Evolutionary conservation across 1,140 invertebrate genomes (phyloP), one percentile per base, ranked within the genome.

Genomic region (Drosophila insularis): DNA sequence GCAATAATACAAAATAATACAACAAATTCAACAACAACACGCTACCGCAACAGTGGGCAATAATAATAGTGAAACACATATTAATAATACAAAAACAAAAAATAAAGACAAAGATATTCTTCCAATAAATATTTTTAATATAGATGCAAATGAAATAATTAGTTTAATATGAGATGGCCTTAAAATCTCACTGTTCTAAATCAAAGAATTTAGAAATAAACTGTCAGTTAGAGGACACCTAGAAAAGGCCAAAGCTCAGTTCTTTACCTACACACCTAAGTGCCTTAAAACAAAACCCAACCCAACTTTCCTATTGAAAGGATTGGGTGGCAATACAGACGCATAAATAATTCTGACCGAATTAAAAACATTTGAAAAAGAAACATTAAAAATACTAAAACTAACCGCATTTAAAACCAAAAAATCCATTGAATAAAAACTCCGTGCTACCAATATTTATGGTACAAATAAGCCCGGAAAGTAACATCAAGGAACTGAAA

Each of bases 251-350:
- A 58, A 58, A 6, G 54, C 31, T 8, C n/a, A 14, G 4, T 58
- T 58, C 13, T 35, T 13, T 5, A 32, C 31, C 4, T 58, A 37
- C 13, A 58, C 55, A 58, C 31, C 55, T 2, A 37, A 58, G 14
- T 14, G n/a, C 32, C 5, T 58, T 17, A 58, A 58, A 58, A n/a
- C n/a, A 17, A 58, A 58, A 35, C n/a, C n/a, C n/a, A n/a, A n/a
- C n/a, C n/a, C n/a, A 32, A n/a, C 23, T 8, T 37, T 14, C 6
- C 4, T 19, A 6, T 14, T 58, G 27, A 58, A 14, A 58, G n/a
- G 27, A 2, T 8, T 17, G 32, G 23, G 14, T 6, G 27, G 27
- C 27, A 35, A 35, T 6, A 58, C 2, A 14, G 13, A 58, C n/a
- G n/a, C 55, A n/a, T 31, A 39, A 37, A 19, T 37, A 27, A n/a